Evolutionary conservation across 2,888 invertebrate species (phyloP).

Genomic region (Drosophila nr. medialis): DNA sequence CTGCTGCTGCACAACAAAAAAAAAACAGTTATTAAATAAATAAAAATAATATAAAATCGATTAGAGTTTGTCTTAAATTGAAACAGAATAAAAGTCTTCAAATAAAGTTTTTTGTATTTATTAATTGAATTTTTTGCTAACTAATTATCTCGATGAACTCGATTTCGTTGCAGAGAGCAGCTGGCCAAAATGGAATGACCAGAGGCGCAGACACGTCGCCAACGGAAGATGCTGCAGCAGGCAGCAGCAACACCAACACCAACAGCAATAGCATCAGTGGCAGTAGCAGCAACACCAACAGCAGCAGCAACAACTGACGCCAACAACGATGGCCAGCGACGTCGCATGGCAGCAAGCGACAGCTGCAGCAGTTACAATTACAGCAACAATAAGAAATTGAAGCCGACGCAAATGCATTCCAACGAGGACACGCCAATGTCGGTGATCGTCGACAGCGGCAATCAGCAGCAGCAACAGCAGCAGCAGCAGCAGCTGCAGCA

Average conservation of each 20-base stretch:
- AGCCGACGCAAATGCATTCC: conserved; percentile 79
- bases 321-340: conserved; percentile 67
- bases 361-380: conserved; percentile 49
- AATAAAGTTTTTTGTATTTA: too few relatives aligned
- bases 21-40: not conserved
- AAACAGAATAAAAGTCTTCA: not conserved
- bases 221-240: conserved; percentile 71
- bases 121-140: not conserved
- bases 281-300: conserved; percentile 15
- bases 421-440: conserved; percentile 77
- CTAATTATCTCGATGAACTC: not conserved
- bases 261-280: conserved; percentile 17
- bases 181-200: conserved; percentile 65
- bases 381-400: conserved; percentile 49
- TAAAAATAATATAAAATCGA: not conserved
- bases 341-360: conserved; percentile 63
- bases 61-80: not conserved
- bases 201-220: conserved; percentile 32
- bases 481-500: conserved; percentile 38
- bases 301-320: conserved; percentile 23
- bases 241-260: conserved; percentile 27
- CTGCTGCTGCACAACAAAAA: not conserved
- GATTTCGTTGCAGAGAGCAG: conserved; percentile 30
- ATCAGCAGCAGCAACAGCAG: conserved; percentile 37
- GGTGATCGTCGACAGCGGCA: conserved; percentile 66